Conservation (phyloP, 1,140 invertebrate species). For the Notospermus geniculatus region DNA sequence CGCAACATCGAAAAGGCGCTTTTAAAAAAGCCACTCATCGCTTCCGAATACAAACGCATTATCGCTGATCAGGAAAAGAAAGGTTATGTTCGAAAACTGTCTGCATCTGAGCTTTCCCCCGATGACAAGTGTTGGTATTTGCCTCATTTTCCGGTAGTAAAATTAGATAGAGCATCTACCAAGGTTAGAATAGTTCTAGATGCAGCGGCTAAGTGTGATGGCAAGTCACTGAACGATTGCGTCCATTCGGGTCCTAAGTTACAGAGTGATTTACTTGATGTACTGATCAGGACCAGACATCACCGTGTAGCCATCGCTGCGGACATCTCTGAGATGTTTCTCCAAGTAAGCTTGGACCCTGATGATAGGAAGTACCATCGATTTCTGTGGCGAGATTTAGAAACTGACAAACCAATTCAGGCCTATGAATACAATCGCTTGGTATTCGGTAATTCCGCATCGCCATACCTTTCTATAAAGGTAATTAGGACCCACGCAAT, state of each 20-base stretch:
- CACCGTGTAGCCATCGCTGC: conserved; percentile 19
- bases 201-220: conserved; percentile 15
- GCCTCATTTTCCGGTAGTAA: conserved; percentile 22
- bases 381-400: conserved; percentile 17
- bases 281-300: conserved; percentile 27
- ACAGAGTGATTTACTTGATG: conserved; percentile 36
- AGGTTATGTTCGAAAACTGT: conserved; percentile 3
- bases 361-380: conserved; percentile 12
- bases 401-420: neutral
- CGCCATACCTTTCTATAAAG: conserved; percentile 13
- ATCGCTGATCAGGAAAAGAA: neutral
- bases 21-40: neutral
- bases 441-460: conserved; percentile 18
- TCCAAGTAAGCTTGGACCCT: conserved; percentile 10
- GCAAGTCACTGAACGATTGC: conserved; percentile 17
- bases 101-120: neutral
- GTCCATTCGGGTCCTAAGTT: conserved; percentile 46
- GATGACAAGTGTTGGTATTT: conserved; percentile 11
- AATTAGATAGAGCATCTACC: conserved; percentile 11
- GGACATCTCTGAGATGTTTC: conserved; percentile 25
- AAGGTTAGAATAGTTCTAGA: conserved; percentile 25
- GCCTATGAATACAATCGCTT: conserved; percentile 19
- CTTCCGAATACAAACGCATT: neutral
- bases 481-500: conserved; percentile 6
- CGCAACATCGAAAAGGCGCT: conserved; percentile 14